Conservation (phyloP, 2,888 invertebrate genomes). For the Drosophila siamana region DNA sequence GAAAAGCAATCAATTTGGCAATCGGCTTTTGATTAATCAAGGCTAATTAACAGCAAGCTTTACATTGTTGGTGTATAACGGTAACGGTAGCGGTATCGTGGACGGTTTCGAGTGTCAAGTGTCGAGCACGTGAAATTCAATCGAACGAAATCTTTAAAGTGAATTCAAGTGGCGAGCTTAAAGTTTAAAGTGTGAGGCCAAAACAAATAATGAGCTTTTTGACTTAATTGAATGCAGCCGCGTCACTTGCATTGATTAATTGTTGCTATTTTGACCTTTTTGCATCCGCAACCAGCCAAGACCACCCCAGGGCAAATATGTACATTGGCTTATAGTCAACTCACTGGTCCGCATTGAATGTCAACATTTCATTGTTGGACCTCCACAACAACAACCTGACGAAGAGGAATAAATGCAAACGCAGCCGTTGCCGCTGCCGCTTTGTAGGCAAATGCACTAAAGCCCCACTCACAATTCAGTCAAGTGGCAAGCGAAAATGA, state of each 20-base stretch:
- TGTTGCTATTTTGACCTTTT: constrained; percentile 65
- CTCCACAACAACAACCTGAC: constrained; percentile 19
- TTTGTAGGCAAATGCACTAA: constrained; percentile 56
- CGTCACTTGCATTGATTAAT: constrained; percentile 58
- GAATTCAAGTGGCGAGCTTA: constrained; percentile 8
- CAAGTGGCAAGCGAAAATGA: constrained; percentile 69
- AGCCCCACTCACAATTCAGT: constrained; percentile 66
- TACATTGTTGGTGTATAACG: not conserved
- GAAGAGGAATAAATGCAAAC: constrained; percentile 20
- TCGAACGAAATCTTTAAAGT: constrained; percentile 21
- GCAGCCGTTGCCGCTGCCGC: constrained; percentile 22
- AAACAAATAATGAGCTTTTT: constrained; percentile 27
- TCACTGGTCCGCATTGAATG: constrained; percentile 39
- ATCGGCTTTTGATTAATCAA: constrained; percentile 38
- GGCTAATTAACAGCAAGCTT: constrained; percentile 40
- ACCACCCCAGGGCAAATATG: constrained; percentile 12
- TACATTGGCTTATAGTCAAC: constrained; percentile 11
- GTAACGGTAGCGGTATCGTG: not conserved
- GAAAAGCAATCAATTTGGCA: constrained; percentile 31
- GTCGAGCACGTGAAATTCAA: constrained; percentile 33
- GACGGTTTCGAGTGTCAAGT: constrained; percentile 6
- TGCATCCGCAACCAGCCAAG: constrained; percentile 18
- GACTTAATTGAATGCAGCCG: constrained; percentile 27
- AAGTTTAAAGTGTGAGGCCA: constrained; percentile 26
- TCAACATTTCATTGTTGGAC: constrained; percentile 48